A percentile compares a stretch with the other conserved stretches of the same genome.
phyloP scores from a whole-genome alignment of 2,797 vertebrate species.

The Megaceryle alcyon region DNA sequence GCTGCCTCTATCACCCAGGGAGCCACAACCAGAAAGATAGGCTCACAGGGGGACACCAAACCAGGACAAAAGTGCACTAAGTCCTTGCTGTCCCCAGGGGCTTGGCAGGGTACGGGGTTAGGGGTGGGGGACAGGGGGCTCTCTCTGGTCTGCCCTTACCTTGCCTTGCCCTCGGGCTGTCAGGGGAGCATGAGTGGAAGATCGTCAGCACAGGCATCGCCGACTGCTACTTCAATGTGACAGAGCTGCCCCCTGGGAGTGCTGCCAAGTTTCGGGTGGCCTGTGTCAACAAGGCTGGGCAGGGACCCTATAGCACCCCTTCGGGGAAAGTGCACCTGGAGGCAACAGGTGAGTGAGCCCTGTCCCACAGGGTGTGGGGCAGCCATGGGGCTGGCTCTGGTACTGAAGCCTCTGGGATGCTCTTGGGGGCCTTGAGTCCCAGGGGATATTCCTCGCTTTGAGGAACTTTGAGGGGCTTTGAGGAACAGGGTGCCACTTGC shows the following conservation, averaged over 20 bases:
- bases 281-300: conserved; percentile 94
- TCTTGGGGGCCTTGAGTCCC: neutral
- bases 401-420: neutral
- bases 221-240: conserved; percentile 96
- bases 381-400: accelerated
- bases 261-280: conserved; percentile 92
- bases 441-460: neutral
- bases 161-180: neutral
- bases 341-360: conserved; percentile 75
- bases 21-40: neutral
- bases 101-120: neutral
- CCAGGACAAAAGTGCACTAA: neutral
- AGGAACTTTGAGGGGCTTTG: neutral
- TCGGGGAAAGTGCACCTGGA: conserved; percentile 86
- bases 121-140: neutral
- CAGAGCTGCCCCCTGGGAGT: conserved; percentile 82
- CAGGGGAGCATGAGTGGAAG: conserved; percentile 92
- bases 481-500: neutral
- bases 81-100: neutral
- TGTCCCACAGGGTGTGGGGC: accelerated
- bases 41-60: neutral
- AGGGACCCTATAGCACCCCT: conserved; percentile 92
- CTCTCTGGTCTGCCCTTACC: accelerated
- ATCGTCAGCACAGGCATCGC: conserved; percentile 86
- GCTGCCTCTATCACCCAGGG: neutral